Percentiles rank a stretch among this genome's conserved stretches.
These are phyloP conservation scores for Melieria omissa DNA, from an alignment of 2,888 invertebrate species.

Conservation along the genomic window DNA sequence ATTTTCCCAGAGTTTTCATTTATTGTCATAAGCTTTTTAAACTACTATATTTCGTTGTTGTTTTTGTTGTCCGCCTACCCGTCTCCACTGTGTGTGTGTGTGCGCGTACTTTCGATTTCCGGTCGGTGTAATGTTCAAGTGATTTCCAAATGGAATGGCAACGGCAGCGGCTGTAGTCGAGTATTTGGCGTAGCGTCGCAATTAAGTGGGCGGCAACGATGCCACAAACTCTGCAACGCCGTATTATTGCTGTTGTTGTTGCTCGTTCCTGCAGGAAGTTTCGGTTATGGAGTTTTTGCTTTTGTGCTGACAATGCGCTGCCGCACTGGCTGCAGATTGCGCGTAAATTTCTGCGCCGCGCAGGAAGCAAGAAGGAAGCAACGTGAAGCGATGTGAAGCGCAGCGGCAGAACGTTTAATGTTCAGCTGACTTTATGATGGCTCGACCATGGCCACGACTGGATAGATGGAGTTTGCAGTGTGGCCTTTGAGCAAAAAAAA, in stretches of 20 bases:
- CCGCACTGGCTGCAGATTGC: neutral
- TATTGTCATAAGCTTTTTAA: conserved; percentile 58
- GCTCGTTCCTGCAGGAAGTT: too few species aligned
- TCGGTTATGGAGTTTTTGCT: neutral
- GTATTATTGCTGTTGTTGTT: too few species aligned
- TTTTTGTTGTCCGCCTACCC: neutral
- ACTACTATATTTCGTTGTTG: conserved; percentile 33
- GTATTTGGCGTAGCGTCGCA: conserved; percentile 7
- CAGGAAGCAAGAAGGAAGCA: too few species aligned
- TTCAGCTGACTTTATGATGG: conserved; percentile 30
- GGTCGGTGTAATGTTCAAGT: conserved; percentile 46
- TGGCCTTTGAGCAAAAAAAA: too few species aligned
- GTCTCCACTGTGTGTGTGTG: too few species aligned
- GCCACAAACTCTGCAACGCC: too few species aligned
- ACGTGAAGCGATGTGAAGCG: too few species aligned
- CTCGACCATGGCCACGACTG: neutral
- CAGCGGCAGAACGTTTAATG: too few species aligned
- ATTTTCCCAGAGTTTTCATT: conserved; percentile 30
- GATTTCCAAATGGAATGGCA: conserved; percentile 32
- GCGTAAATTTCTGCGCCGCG: too few species aligned
- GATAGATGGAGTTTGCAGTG: too few species aligned
- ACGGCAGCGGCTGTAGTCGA: neutral
- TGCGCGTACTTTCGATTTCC: conserved; percentile 59
- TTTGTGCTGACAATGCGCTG: conserved; percentile 26
- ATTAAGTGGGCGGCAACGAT: conserved; percentile 26